phyloP scores from a whole-genome alignment of 2,888 invertebrate genomes.

The Dicyrtoma fusca region DNA sequence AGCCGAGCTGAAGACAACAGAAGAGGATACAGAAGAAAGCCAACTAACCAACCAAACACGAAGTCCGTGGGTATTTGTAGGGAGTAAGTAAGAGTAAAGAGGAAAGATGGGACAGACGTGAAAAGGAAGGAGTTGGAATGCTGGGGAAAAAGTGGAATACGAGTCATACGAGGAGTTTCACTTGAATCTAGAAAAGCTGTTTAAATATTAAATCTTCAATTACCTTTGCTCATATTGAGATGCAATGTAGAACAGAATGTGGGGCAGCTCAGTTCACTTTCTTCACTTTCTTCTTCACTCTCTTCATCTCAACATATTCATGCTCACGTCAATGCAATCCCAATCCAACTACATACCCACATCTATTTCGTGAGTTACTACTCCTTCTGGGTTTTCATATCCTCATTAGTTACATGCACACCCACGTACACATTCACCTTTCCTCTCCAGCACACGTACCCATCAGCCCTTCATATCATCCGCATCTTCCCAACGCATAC shows the following conservation, averaged over 20 bases:
- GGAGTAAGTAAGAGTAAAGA: not conserved
- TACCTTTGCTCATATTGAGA: constrained; percentile 21
- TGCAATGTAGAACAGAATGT: constrained; percentile 15
- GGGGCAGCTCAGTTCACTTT: not conserved
- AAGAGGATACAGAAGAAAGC: not conserved
- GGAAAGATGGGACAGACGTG: not conserved
- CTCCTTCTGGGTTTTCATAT: constrained; percentile 12
- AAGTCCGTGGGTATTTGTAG: not conserved
- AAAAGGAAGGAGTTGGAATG: not conserved
- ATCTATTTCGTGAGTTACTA: too few relatives aligned
- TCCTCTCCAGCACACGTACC: too few relatives aligned
- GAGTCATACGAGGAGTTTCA: not conserved
- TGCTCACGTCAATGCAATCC: too few relatives aligned
- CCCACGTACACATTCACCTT: too few relatives aligned
- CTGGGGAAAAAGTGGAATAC: not conserved
- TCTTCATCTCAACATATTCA: not conserved
- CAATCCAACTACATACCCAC: too few relatives aligned
- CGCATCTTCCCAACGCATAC: not conserved
- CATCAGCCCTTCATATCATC: too few relatives aligned
- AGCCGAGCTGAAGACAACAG: too few relatives aligned
- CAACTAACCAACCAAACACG: not conserved
- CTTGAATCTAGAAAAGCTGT: constrained; percentile 19
- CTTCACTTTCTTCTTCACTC: not conserved
- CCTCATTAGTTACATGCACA: not conserved
- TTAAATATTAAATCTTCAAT: constrained; percentile 37